phyloP scores from a whole-genome alignment of 2,797 vertebrate genomes.

The Triplophysa yarkandensis region DNA sequence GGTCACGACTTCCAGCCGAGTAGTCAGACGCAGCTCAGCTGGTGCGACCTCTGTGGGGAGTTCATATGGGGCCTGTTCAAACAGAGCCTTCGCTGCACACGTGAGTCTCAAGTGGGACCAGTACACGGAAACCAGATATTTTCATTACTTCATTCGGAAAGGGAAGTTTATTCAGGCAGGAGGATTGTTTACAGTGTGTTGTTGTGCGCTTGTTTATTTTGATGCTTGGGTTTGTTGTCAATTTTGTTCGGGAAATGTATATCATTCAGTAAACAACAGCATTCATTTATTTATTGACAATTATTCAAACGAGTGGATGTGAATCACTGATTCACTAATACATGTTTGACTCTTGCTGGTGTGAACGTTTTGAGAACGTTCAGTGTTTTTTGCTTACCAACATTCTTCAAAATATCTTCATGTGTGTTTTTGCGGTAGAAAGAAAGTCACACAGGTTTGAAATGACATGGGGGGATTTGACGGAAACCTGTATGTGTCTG shows the following conservation, averaged over 20 bases:
- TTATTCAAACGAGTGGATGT: background rate
- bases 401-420: too few species aligned
- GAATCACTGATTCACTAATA: too few species aligned
- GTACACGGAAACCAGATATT: background rate
- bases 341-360: too few species aligned
- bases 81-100: constrained; percentile 85
- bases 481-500: too few species aligned
- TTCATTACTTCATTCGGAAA: constrained; percentile 16
- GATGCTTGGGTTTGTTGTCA: background rate
- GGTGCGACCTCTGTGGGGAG: constrained; percentile 97
- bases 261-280: background rate
- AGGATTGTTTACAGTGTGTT: background rate
- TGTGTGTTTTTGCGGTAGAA: too few species aligned
- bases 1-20: constrained; percentile 89
- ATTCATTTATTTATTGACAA: background rate
- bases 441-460: too few species aligned
- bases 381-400: too few species aligned
- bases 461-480: too few species aligned
- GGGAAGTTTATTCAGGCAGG: constrained; percentile 22
- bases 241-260: background rate
- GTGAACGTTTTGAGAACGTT: too few species aligned
- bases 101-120: constrained; percentile 78
- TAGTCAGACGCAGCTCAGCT: constrained; percentile 85
- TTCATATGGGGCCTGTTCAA: constrained; percentile 96
- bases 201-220: background rate